phyloP scores from a whole-genome alignment of 2,113 vertebrate species.

The Colius striatus region DNA sequence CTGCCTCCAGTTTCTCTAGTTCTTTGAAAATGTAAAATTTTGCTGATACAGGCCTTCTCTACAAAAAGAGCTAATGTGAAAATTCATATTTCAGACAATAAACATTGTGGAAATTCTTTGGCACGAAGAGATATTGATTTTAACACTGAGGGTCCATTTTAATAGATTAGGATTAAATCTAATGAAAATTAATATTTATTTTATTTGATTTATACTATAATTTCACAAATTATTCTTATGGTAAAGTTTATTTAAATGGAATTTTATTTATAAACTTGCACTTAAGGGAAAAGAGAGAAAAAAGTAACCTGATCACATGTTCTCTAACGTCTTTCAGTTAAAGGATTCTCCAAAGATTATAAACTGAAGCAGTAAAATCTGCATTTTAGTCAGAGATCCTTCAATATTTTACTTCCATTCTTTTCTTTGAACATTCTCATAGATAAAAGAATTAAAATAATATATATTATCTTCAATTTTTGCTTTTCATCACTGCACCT shows the following conservation, averaged over 20 bases:
- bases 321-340: background rate
- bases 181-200: background rate
- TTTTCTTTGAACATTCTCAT: background rate
- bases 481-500: background rate
- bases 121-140: background rate
- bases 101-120: background rate
- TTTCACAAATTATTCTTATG: background rate
- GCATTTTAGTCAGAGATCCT: background rate
- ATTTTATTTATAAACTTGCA: background rate
- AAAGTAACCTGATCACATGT: rapidly evolving
- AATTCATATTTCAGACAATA: background rate
- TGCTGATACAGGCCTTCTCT: background rate
- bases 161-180: background rate
- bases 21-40: background rate
- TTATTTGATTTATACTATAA: background rate
- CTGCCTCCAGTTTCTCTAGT: background rate
- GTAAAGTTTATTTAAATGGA: background rate
- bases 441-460: background rate
- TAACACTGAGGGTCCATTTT: background rate
- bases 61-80: background rate
- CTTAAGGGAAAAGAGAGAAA: background rate
- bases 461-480: background rate
- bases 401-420: background rate
- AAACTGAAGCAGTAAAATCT: background rate
- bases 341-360: background rate